phyloP scores from a whole-genome alignment of 1,140 invertebrate genomes.

The Pantala flavescens region DNA sequence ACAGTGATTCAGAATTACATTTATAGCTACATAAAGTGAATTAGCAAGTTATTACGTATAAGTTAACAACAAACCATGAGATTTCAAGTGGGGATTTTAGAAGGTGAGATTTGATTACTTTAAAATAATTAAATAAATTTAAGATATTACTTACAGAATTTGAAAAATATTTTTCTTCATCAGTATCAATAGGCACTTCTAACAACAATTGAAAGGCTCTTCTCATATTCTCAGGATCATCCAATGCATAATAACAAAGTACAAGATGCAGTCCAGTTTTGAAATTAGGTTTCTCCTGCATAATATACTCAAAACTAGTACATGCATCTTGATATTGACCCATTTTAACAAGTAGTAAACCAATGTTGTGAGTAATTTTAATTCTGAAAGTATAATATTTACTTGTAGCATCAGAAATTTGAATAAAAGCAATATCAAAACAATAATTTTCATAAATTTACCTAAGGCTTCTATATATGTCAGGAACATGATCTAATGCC shows the following conservation, averaged over 20 bases:
- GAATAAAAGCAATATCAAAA: background rate
- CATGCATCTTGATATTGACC: conserved; percentile 92
- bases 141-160: conserved; percentile 32
- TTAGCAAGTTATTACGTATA: no score
- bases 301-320: conserved; percentile 94
- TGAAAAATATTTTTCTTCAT: conserved; percentile 64
- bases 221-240: conserved; percentile 91
- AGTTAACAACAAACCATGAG: no score
- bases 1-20: no score
- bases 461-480: conserved; percentile 83
- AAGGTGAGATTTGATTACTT: no score
- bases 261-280: conserved; percentile 78
- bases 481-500: conserved; percentile 91
- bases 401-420: conserved; percentile 15
- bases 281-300: conserved; percentile 88
- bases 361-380: conserved; percentile 98
- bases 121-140: no score
- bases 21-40: no score
- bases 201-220: conserved; percentile 81
- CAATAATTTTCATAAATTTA: conserved; percentile 27
- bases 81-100: no score
- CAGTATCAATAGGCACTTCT: conserved; percentile 71
- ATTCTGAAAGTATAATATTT: conserved; percentile 48
- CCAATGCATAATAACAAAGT: conserved; percentile 85
- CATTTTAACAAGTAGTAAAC: conserved; percentile 88